Percentiles rank a stretch among this genome's conserved stretches.
Evolutionary conservation across 2,797 vertebrate genomes (phyloP).

Genomic region (Myripristis jacobus): DNA sequence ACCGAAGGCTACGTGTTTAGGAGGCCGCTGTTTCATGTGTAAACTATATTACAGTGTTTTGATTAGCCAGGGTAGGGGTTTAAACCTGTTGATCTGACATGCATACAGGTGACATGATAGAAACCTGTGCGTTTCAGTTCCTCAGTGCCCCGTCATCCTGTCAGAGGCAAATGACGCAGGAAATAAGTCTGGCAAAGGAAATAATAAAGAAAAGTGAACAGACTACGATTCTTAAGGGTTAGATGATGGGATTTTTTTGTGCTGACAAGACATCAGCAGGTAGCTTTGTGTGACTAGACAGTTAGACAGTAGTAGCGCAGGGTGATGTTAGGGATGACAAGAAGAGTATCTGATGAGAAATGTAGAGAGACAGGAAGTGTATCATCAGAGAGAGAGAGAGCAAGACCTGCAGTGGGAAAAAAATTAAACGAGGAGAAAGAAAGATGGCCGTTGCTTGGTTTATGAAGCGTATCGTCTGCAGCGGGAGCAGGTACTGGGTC

Average conservation of each 20-base stretch:
- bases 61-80: not conserved
- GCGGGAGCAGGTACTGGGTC: constrained; percentile 49
- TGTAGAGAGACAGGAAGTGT: not conserved
- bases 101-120: not conserved
- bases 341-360: constrained; percentile 5
- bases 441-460: constrained; percentile 17
- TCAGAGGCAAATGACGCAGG: constrained; percentile 35
- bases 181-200: constrained; percentile 31
- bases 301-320: not conserved
- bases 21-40: not conserved
- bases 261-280: not conserved
- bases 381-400: not conserved
- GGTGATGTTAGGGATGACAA: not conserved
- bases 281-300: constrained; percentile 2
- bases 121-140: constrained; percentile 2
- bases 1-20: not conserved
- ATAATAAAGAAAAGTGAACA: not conserved
- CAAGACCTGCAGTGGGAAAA: not conserved
- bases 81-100: not conserved
- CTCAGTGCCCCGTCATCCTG: constrained; percentile 1
- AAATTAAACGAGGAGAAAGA: not conserved
- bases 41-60: not conserved
- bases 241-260: constrained; percentile 1
- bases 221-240: constrained; percentile 7
- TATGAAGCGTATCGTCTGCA: constrained; percentile 46